Base-by-base conservation (phyloP, 2,888 invertebrate genomes). In the Alsophila aescularia region DNA sequence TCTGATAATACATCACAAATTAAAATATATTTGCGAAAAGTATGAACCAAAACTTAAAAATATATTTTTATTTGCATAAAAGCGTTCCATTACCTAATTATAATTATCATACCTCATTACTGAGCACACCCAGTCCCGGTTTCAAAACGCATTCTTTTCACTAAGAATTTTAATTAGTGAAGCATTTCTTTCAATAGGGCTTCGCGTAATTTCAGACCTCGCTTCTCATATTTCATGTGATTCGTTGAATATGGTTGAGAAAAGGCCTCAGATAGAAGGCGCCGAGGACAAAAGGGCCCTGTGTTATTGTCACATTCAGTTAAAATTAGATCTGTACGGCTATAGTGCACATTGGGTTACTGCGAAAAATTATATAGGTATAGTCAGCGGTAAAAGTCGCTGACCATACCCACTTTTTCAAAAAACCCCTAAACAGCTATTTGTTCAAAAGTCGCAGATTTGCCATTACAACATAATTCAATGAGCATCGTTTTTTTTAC, bases 151-250 rank as follows among this genome's bases (percentile, higher is more conserved):
- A 71, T 71, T 67, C 68, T 69, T 67, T 68, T 62, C 53, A 53
- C 55, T 52, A 70, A 73, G 70, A 72, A 70, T 72, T 72, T 73
- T 73, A 73, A 73, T 72, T 73, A 73, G 64, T 57, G 64, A 60
- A 60, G 66, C 60, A 67, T 72, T 68, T 69, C 68, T 69, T 69
- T 69, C 62, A 62, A 60, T 60, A 57, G n/a, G 63, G 53, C 48
- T 45, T 35, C 44, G 44, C 40, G 32, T 55, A 50, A 55, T 45
- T 55, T 45, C 44, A 50, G 50, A 35, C 54, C 55, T 62, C 61
- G 68, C 52, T 52, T 52, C 58, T 62, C 67, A 62, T 66, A 63
- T 66, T 69, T 68, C 60, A 64, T 66, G 62, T n/a, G n/a, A 40
- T 54, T 54, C 50, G 55, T 54, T 54, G 42, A 54, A 54, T 54